These are phyloP conservation scores for Aulostomus chinensis DNA, from an alignment of 2,797 vertebrate genomes.

Conservation along the genomic window DNA sequence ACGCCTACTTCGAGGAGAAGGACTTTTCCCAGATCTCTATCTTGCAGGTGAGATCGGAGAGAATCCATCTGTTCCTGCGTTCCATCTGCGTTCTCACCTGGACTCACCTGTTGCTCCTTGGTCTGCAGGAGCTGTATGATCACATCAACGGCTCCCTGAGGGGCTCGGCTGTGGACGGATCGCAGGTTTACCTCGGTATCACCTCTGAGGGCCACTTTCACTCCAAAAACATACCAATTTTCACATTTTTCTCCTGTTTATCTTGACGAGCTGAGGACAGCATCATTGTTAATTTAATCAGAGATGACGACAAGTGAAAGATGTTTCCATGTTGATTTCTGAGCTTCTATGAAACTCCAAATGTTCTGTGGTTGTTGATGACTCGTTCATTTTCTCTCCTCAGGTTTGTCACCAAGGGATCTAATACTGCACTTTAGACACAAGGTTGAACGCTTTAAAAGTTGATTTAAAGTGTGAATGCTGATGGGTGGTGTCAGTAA, in stretches of 20 bases:
- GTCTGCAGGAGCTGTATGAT: slow-evolving; percentile 92
- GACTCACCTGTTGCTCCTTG: slow-evolving; percentile 5
- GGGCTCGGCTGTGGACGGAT: slow-evolving; percentile 87
- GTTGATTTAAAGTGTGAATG: not conserved
- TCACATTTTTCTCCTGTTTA: no score
- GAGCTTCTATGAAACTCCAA: no score
- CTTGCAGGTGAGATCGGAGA: slow-evolving; percentile 84
- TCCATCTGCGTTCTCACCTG: not conserved
- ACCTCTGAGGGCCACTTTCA: no score
- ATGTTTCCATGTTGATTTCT: no score
- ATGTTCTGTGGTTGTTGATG: not conserved
- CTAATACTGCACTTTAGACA: slow-evolving; percentile 95
- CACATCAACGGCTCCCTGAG: slow-evolving; percentile 96
- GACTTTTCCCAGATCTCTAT: slow-evolving; percentile 99
- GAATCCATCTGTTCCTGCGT: fast-evolving
- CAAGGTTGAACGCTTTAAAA: slow-evolving; percentile 83
- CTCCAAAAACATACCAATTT: not conserved
- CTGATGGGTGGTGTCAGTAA: not conserved
- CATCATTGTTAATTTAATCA: no score
- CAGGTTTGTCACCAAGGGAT: slow-evolving; percentile 96
- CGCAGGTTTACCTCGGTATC: slow-evolving; percentile 94
- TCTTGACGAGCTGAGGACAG: no score
- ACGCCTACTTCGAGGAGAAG: slow-evolving; percentile 98
- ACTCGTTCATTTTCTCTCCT: slow-evolving; percentile 9
- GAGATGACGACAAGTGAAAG: no score